These are phyloP conservation scores for Schizothorax lantsangensis DNA, from an alignment of 2,797 vertebrate genomes.

Conservation along the genomic window DNA sequence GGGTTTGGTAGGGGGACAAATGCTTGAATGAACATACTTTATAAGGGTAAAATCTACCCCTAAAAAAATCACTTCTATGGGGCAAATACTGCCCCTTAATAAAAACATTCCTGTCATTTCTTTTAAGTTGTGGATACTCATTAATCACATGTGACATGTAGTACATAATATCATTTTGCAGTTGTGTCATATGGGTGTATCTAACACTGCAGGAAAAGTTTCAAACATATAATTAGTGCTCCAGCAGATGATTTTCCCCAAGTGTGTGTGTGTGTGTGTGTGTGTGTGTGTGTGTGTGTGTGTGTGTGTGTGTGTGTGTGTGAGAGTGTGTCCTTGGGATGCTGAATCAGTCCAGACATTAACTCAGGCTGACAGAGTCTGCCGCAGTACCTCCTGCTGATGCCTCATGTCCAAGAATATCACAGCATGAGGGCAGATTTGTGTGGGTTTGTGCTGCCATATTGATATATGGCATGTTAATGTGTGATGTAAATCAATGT, in stretches of 20 bases:
- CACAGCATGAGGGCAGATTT: constrained; percentile 5
- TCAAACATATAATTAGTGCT: background rate
- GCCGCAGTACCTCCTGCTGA: constrained; percentile 40
- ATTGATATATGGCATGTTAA: background rate
- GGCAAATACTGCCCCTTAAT: background rate
- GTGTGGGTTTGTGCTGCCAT: constrained; percentile 24
- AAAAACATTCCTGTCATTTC: background rate
- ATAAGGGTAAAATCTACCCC: background rate
- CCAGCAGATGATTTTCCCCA: background rate
- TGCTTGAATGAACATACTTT: background rate
- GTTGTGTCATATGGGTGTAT: background rate
- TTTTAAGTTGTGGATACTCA: background rate
- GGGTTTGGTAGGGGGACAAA: background rate
- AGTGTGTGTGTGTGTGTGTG: constrained; percentile 29
- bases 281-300: constrained; percentile 1
- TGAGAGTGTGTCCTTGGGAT: constrained; percentile 11
- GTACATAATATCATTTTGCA: background rate
- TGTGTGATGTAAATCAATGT: constrained; percentile 1
- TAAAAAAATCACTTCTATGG: background rate
- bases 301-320: background rate
- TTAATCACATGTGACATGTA: background rate
- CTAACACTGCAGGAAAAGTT: background rate
- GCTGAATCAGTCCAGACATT: constrained; percentile 46
- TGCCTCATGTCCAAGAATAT: constrained; percentile 22
- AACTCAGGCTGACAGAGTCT: constrained; percentile 49